Percentiles rank a stretch among this genome's conserved stretches.
Evolutionary conservation across 2,888 invertebrate genomes (phyloP).

Genomic region (Glyphotaelius pellucidus): DNA sequence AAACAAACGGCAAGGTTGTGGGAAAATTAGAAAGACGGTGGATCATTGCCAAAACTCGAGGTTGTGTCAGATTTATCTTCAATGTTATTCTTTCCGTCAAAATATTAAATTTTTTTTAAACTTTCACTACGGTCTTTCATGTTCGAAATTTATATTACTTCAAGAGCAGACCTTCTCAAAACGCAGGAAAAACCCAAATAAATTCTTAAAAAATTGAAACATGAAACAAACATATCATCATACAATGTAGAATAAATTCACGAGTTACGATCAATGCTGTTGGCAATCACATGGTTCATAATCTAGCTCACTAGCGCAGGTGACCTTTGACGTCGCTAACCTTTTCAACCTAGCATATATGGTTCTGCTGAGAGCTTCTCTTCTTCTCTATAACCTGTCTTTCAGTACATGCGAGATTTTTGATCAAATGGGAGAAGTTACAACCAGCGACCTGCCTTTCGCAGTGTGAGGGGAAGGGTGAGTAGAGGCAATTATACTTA

Average conservation of each 20-base stretch:
- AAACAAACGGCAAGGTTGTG: constrained; percentile 46
- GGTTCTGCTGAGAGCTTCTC: background rate
- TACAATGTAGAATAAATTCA: background rate
- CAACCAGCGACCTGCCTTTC: too few species aligned
- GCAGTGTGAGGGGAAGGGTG: too few species aligned
- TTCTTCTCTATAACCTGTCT: too few species aligned
- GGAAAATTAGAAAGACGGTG: constrained; percentile 38
- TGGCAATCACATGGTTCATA: constrained; percentile 78
- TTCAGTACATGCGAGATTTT: too few species aligned
- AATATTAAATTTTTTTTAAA: background rate
- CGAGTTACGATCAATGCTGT: constrained; percentile 80
- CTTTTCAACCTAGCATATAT: background rate
- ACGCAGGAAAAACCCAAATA: background rate
- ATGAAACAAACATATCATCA: background rate
- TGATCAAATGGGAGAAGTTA: background rate
- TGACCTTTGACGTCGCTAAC: background rate
- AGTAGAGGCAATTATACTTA: too few species aligned
- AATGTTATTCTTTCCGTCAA: constrained; percentile 20
- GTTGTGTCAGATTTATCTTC: constrained; percentile 26
- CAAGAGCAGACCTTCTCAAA: background rate
- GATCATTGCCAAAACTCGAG: constrained; percentile 46
- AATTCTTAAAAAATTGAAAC: background rate
- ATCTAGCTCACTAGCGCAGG: background rate
- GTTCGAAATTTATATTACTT: background rate
- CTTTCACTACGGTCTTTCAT: background rate